Evolutionary conservation across 2,888 invertebrate species (phyloP), one percentile per base, ranked within the genome.

Genomic region (Sericinus montela): DNA sequence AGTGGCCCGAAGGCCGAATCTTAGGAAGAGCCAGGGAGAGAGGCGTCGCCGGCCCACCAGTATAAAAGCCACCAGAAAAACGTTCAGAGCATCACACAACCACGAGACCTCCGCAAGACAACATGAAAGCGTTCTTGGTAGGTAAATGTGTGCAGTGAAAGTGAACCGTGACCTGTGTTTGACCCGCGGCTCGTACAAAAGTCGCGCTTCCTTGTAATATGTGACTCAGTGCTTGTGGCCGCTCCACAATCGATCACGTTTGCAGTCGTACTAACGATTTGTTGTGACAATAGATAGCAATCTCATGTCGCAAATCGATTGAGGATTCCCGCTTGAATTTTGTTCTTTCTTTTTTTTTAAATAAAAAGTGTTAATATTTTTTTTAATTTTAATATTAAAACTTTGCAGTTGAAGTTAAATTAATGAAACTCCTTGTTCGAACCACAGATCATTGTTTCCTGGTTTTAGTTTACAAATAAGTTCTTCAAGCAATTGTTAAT

Each of bases 121-220:
- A 87, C 87, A 88, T 88, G 88, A 88, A 86, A 86, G 88, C 87
- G 72, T 88, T 88, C 84, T 86, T 88, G 88, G 88, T 88, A 86
- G 86, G 87, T 86, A 86, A 62, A 60, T 74, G 77, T 72, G 75
- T 69, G 71, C 72, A 83, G 87, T 87, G 87, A 88, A 87, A 87
- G 87, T 87, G 87, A 71, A 69, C 42, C 25, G 85, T 87, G 87
- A 85, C 80, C 85, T 64, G 75, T 75, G 63, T 54, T 76, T 72
- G 80, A 77, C 76, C 78, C 69, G 66, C 70, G 69, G 72, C n/a
- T 37, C 19, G 19, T 19, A 19, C 61, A 66, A 64, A 45, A 55
- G 66, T 32, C 32, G 32, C 59, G 67, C 75, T 72, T 81, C 80
- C 78, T 78, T 57, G 55, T 76, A 74, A 7, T 11, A 32, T 73